Evolutionary conservation across 1,140 invertebrate genomes (phyloP), one percentile per base, ranked within the genome.

Genomic region (Bradysia coprophila): DNA sequence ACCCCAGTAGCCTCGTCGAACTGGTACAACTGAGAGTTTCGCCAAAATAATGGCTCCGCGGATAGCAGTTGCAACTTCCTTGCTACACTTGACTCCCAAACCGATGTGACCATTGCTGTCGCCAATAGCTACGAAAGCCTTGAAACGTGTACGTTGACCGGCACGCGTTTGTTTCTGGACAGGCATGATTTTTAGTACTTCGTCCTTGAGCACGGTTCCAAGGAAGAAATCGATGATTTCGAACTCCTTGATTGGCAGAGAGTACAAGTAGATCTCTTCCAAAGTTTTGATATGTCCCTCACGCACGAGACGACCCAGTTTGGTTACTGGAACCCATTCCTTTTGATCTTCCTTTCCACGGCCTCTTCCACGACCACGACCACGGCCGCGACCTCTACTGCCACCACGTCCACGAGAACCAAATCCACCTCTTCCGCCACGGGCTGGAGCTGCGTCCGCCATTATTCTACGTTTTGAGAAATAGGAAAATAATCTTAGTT

Each of bases 131-230:
- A 91, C 73, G 48, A 82, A 81, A 23, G 78, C 78, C 84, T 99
- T 99, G 65, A 98, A 98, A 57, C 96, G 80, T 6, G 96, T 99
- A 57, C 96, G 78, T 66, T 99, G 96, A 73, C 96, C 95, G 51
- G 96, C 96, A 69, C 95, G 78, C 4, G 96, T 99, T 64, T 99
- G 96, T 64, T 99, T 99, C 72, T 99, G 96, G 5, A 99, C 96
- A 46, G 96, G 95, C 91, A 97, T 98, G 58, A 99, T 98, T 66
- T 98, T 99, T 24, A 99, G 67, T 1, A 82, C 95, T 62, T 99
- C 96, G 69, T 99, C 96, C 55, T 96, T 97, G 10, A 99, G 66
- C 8, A 78, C 62, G 0, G 78, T 65, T 21, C 90, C 89, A 54
- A 99, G 78, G 68, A 99, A 97, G 59, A 84, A 83, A 60, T 99